A percentile compares a stretch with the other conserved stretches of the same genome.
phyloP scores from a whole-genome alignment of 1,140 invertebrate species.

The Atta colombica region DNA sequence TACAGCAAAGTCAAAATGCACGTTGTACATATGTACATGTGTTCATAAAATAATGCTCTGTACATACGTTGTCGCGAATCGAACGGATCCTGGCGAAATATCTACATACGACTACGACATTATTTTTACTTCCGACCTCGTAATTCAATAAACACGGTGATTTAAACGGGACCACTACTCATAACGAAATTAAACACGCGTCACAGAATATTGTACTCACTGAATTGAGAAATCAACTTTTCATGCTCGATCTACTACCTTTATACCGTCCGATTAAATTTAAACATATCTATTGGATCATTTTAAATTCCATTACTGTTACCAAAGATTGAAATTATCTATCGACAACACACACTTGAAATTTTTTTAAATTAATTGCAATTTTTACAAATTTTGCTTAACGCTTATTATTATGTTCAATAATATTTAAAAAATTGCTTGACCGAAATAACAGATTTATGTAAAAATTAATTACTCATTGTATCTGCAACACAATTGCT shows the following conservation, averaged over 20 bases:
- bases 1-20: slow-evolving; percentile 58
- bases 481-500: not conserved
- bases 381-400: not conserved
- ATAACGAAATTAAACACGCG: not conserved
- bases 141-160: not conserved
- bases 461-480: not conserved
- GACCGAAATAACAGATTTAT: not conserved
- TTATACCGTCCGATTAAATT: not conserved
- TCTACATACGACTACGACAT: not conserved
- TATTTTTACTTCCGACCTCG: not conserved
- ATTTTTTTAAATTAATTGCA: slow-evolving; percentile 5
- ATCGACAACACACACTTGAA: not conserved
- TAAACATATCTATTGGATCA: slow-evolving; percentile 9
- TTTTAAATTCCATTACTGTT: not conserved
- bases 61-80: slow-evolving; percentile 50
- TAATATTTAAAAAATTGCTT: not conserved
- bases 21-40: slow-evolving; percentile 59
- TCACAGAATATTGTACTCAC: not conserved
- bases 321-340: not conserved
- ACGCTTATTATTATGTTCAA: not conserved
- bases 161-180: slow-evolving; percentile 42
- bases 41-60: slow-evolving; percentile 34
- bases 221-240: not conserved
- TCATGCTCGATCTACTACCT: not conserved
- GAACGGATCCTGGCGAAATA: not conserved